Base-by-base conservation (phyloP, 2,113 vertebrate species). In the Mastomys coucha region DNA sequence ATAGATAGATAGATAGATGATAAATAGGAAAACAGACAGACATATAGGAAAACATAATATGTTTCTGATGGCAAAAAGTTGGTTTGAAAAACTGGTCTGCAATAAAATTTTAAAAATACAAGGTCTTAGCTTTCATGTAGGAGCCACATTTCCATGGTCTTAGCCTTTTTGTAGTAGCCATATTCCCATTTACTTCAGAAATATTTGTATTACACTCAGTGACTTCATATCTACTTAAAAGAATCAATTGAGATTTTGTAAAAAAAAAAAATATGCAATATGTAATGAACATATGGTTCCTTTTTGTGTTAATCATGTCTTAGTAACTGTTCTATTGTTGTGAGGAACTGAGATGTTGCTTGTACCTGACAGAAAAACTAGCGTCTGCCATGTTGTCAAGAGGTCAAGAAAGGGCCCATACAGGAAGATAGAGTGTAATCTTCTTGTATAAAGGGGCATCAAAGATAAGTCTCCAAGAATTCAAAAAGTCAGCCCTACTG, bases 251-350 rank as follows among this genome's bases (percentile, higher is more conserved):
- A 85, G 33, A 7, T 94, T 91, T 93, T 80, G 17, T 96, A 36
- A 36, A 88, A 91, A 80, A 92, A 36, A 36, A 88, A 91, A 80
- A 92, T 60, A 90, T 39, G 20, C 33, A 96, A 97, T 76, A 42
- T 65, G 8, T 60, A 91, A 76, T 85, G 26, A 88, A 53, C 82
- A 82, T 0, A 4, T 73, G 93, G 94, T 82, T 95, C 31, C 20
- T 60, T 94, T 93, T 36, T 81, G 31, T 56, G 9, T 9, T 58
- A 88, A 80, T 12, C 76, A 2, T 24, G 31, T 70, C 24, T 75
- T 87, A 28, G 36, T 39, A 12, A 26, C 53, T 82, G 53, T 39
- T 39, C 53, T 58, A 39, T 24, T 84, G 56, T 5, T 42, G 12
- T 60, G 56, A 63, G 22, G 2, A 84, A 63, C 56, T 67, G 16